These are phyloP conservation scores for Mythimna impura DNA, from an alignment of 2,888 invertebrate genomes.

Conservation along the genomic window DNA sequence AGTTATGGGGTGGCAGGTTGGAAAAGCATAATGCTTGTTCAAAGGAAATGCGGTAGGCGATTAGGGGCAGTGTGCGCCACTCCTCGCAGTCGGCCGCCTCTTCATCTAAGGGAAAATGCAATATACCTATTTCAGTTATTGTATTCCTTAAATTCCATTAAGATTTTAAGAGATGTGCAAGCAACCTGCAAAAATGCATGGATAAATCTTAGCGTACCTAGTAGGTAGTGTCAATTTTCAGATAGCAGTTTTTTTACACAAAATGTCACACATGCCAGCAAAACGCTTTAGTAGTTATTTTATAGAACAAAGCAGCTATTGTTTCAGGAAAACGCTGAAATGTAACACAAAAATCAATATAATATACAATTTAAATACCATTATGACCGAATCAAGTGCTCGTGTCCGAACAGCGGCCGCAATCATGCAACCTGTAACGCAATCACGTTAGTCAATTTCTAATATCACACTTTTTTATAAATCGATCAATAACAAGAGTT, in stretches of 20 bases:
- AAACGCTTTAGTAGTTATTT: not conserved
- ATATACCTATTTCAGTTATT: not conserved
- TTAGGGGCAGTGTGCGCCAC: too few species aligned
- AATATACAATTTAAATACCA: slow-evolving; percentile 31
- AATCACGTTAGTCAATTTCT: slow-evolving; percentile 38
- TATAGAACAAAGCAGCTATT: not conserved
- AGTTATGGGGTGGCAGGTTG: too few species aligned
- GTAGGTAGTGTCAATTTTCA: not conserved
- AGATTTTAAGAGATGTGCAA: not conserved
- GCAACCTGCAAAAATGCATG: not conserved
- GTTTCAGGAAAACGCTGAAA: slow-evolving; percentile 9
- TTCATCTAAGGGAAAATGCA: too few species aligned
- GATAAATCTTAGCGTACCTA: too few species aligned
- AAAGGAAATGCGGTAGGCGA: too few species aligned
- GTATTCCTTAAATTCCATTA: not conserved
- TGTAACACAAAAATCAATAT: slow-evolving; percentile 37
- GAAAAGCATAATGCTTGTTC: too few species aligned
- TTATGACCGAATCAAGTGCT: slow-evolving; percentile 13
- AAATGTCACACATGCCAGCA: not conserved
- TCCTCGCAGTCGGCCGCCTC: too few species aligned
- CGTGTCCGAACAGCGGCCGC: not conserved
- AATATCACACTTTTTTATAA: slow-evolving; percentile 18
- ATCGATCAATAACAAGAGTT: slow-evolving; percentile 44
- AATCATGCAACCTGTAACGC: slow-evolving; percentile 43
- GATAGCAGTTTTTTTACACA: not conserved